Evolutionary conservation across 2,888 invertebrate species (phyloP), one percentile per base, ranked within the genome.

Genomic region (Terebella lapidaria): DNA sequence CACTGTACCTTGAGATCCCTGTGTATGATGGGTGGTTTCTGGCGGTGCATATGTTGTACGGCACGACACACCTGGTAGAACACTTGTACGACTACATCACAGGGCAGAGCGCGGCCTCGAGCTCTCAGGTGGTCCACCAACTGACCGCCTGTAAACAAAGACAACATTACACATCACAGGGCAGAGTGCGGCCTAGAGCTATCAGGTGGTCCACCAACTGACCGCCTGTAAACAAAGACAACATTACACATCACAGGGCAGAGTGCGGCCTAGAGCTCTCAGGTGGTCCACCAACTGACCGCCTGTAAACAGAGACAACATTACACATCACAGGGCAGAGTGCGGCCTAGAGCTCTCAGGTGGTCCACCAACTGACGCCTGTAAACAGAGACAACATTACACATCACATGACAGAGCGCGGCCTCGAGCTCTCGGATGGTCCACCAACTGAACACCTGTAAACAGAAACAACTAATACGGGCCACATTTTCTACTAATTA

Each of bases 31-130:
- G 94, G 89, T 46, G 93, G 92, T 52, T 85, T 85, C 81, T 92
- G 92, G 46, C 85, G 86, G 78, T 97, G 97, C 90, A 99, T 90
- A 77, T 94, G 94, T 69, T 92, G 89, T 15, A 97, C 90, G 42
- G 95, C 92, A 68, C 86, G 86, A 71, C 91, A 89, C 24, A 91
- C 89, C 82, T 96, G 94, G 82, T 94, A 94, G 81, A 94, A 92
- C 66, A 96, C 87, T 76, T 87, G 87, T 70, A 92, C 85, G 3
- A 83, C 79, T 59, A 81, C 72, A 53, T 79, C 76, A 60, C 75
- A 71, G 2, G 74, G 70, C 45, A 83, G 67, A 10, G 75, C 71
- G 1, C 58, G 52, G 1, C 71, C 71, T 54, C 66, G 67, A 54
- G 67, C 57, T 57, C 74, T 75, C 45, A 82, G 57, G 18, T 74